Evolutionary conservation across 2,888 invertebrate genomes (phyloP).

Genomic region (Drosophila lacicola): DNA sequence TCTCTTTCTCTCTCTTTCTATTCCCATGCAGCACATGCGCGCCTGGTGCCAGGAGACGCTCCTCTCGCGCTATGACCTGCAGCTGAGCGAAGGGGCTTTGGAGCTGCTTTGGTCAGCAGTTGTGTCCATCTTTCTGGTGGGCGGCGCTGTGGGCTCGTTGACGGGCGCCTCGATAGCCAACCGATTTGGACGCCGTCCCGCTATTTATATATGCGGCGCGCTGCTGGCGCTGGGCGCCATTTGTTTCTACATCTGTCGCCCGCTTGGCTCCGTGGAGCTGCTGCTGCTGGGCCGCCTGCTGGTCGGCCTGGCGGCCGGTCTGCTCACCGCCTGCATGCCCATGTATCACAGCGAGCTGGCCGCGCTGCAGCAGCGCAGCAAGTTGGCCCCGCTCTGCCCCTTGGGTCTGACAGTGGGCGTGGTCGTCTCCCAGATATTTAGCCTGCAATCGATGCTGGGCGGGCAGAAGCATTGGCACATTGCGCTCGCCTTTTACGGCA

Average conservation of each 20-base stretch:
- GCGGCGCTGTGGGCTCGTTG: constrained; percentile 94
- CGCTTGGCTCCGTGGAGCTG: constrained; percentile 90
- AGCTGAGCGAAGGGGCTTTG: constrained; percentile 85
- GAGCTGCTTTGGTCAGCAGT: constrained; percentile 91
- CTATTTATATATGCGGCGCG: constrained; percentile 89
- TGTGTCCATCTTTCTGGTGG: constrained; percentile 95
- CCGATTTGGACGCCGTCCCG: constrained; percentile 88
- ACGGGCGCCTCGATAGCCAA: constrained; percentile 91
- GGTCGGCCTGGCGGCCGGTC: constrained; percentile 91
- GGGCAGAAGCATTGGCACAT: constrained; percentile 90
- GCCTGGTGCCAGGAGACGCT: constrained; percentile 91
- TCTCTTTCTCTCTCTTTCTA: background rate
- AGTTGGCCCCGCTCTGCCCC: constrained; percentile 91
- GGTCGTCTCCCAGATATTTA: constrained; percentile 83
- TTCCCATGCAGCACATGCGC: constrained; percentile 86
- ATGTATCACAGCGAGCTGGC: constrained; percentile 96
- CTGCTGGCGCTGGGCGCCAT: constrained; percentile 89
- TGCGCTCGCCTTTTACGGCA: constrained; percentile 89
- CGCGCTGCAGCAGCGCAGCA: constrained; percentile 91
- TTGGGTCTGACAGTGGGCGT: constrained; percentile 84
- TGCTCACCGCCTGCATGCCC: constrained; percentile 94
- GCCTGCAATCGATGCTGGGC: constrained; percentile 85
- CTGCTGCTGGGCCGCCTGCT: constrained; percentile 91
- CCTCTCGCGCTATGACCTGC: constrained; percentile 86
- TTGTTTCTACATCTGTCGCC: constrained; percentile 89